Percentiles rank a stretch among this genome's conserved stretches.
Conservation (phyloP, 35 echinoderm and acorn worm genomes). For the Amphiura filiformis region DNA sequence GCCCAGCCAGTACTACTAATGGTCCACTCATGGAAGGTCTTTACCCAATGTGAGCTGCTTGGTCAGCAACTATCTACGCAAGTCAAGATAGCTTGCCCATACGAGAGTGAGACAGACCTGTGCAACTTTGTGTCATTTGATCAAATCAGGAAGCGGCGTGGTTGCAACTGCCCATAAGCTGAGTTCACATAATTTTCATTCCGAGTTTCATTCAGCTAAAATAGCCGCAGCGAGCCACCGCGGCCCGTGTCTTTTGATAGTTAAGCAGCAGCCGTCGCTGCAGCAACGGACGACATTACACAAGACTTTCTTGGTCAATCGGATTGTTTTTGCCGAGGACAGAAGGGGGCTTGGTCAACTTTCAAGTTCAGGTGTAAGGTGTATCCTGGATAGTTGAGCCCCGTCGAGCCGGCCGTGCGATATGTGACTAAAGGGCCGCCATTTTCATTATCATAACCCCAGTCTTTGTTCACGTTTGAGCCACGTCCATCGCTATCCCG, state of each 20-base stretch:
- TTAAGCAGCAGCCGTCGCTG: background rate
- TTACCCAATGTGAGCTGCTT: background rate
- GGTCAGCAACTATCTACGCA: conserved; percentile 9
- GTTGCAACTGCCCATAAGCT: conserved; percentile 10
- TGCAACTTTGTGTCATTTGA: conserved; percentile 14
- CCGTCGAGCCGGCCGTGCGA: conserved; percentile 29
- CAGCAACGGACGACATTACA: background rate
- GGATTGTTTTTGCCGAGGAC: background rate
- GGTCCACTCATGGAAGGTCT: conserved; percentile 7
- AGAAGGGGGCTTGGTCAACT: conserved; percentile 12
- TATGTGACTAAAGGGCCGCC: conserved; percentile 60
- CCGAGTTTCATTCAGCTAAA: conserved; percentile 7
- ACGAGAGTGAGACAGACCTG: conserved; percentile 4
- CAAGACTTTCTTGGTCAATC: background rate
- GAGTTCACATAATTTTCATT: conserved; percentile 15
- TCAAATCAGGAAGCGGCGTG: conserved; percentile 13
- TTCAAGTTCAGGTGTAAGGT: conserved; percentile 72
- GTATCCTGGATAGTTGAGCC: conserved; percentile 62
- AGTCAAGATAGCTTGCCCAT: background rate
- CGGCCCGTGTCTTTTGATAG: background rate
- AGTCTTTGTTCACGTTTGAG: conserved; percentile 93
- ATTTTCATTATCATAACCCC: conserved; percentile 93
- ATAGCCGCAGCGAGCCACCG: conserved; percentile 4
- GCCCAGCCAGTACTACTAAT: background rate
- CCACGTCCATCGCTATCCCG: conserved; percentile 94